Percentiles rank a stretch among this genome's conserved stretches.
Conservation (phyloP, 1,140 invertebrate genomes). For the Cotesia typhae region DNA sequence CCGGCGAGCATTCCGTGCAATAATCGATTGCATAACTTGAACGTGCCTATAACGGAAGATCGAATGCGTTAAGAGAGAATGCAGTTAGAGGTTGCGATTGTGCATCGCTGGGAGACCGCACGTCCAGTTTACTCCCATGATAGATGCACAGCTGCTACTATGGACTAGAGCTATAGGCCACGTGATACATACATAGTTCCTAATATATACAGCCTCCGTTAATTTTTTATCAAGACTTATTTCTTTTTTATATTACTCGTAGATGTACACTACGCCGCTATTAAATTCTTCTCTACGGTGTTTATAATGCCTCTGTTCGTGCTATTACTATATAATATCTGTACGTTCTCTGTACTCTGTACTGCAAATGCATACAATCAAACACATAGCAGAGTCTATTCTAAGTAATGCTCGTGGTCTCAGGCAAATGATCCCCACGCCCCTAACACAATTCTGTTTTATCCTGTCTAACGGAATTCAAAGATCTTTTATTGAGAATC, state of each 20-base stretch:
- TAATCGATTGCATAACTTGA: conserved; percentile 19
- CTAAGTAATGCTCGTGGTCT: not conserved
- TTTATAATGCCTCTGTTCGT: too few relatives aligned
- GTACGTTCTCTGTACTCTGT: too few relatives aligned
- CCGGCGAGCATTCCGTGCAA: conserved; percentile 5
- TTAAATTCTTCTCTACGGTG: too few relatives aligned
- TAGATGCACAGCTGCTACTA: too few relatives aligned
- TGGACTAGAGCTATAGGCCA: too few relatives aligned
- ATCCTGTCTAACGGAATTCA: not conserved
- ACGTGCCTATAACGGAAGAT: conserved; percentile 25
- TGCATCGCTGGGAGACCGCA: conserved; percentile 3
- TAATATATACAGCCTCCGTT: not conserved
- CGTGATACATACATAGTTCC: too few relatives aligned
- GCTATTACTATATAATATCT: too few relatives aligned
- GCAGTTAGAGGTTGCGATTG: conserved; percentile 15
- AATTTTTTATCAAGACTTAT: too few relatives aligned
- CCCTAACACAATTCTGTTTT: not conserved
- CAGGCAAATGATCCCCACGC: conserved; percentile 12
- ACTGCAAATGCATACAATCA: too few relatives aligned
- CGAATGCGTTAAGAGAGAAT: conserved; percentile 25
- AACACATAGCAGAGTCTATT: not conserved
- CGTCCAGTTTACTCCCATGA: conserved; percentile 11
- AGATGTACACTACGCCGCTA: too few relatives aligned
- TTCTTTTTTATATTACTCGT: too few relatives aligned
- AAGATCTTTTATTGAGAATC: conserved; percentile 1